Percentiles rank a stretch among this genome's conserved stretches.
Evolutionary conservation across 2,888 invertebrate genomes (phyloP).

Genomic region (Carabus problematicus): DNA sequence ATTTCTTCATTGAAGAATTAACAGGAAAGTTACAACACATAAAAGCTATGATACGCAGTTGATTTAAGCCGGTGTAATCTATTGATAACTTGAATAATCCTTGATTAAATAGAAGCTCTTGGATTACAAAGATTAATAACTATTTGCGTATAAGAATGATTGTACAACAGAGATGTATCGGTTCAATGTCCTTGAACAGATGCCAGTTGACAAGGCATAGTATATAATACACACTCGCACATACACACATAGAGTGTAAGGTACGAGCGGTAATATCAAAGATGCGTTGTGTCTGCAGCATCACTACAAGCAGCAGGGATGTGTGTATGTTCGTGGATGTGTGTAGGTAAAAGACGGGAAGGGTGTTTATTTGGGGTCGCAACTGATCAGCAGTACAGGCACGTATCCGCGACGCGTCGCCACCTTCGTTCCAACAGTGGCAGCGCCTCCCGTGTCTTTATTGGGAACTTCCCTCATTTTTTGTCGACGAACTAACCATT

Average conservation of each 20-base stretch:
- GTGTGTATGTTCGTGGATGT: constrained; percentile 27
- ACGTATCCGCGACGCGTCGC: constrained; percentile 47
- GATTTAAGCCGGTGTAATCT: too few species aligned
- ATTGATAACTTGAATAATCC: too few species aligned
- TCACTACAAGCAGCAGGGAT: constrained; percentile 42
- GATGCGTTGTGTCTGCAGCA: constrained; percentile 46
- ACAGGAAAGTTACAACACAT: too few species aligned
- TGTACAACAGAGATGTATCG: too few species aligned
- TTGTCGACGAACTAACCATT: constrained; percentile 50
- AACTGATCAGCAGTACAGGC: constrained; percentile 48
- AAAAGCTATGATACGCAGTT: too few species aligned
- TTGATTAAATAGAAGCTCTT: too few species aligned
- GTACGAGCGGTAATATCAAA: constrained; percentile 1
- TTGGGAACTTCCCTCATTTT: constrained; percentile 50
- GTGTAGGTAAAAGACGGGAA: constrained; percentile 6
- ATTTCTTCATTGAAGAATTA: too few species aligned
- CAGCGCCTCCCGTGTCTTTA: constrained; percentile 47
- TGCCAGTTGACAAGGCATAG: too few species aligned
- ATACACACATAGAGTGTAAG: background rate
- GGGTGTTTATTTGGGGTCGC: constrained; percentile 48
- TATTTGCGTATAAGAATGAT: too few species aligned
- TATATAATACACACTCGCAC: too few species aligned
- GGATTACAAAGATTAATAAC: too few species aligned
- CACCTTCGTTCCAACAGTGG: constrained; percentile 44
- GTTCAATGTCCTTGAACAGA: too few species aligned